These are phyloP conservation scores for Rhyacophila evoluta DNA, from an alignment of 2,888 invertebrate species.

Conservation along the genomic window DNA sequence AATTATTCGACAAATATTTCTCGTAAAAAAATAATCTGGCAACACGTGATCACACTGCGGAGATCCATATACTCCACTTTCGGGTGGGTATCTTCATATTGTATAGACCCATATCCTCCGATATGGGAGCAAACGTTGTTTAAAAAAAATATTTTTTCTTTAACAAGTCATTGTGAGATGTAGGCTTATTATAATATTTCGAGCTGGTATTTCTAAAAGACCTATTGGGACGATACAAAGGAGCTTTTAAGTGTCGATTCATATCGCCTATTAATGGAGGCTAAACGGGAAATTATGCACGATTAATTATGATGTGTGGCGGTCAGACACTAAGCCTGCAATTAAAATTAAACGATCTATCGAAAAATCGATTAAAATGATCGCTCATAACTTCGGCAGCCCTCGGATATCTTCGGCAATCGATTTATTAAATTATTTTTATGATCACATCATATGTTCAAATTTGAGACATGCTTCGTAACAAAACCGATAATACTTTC, in stretches of 20 bases:
- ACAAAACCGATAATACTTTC: no score
- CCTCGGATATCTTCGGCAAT: neutral
- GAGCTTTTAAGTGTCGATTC: constrained; percentile 11
- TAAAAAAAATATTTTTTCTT: neutral
- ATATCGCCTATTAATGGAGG: constrained; percentile 45
- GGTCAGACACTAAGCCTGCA: constrained; percentile 43
- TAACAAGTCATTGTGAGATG: neutral
- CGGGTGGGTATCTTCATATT: no score
- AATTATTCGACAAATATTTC: no score
- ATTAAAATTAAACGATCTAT: constrained; percentile 54
- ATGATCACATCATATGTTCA: neutral
- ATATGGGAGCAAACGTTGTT: no score
- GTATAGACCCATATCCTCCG: no score
- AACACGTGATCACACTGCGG: no score
- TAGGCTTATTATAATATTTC: neutral
- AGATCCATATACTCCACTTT: no score
- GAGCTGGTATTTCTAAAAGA: neutral
- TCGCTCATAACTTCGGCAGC: constrained; percentile 19
- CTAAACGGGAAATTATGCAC: constrained; percentile 53
- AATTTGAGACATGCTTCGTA: no score
- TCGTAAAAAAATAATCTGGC: no score
- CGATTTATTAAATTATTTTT: constrained; percentile 10
- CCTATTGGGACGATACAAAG: neutral
- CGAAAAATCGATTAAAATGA: constrained; percentile 53
- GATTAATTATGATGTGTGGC: constrained; percentile 52